phyloP scores from a whole-genome alignment of 2,113 vertebrate species.

The Spilogale gracilis region DNA sequence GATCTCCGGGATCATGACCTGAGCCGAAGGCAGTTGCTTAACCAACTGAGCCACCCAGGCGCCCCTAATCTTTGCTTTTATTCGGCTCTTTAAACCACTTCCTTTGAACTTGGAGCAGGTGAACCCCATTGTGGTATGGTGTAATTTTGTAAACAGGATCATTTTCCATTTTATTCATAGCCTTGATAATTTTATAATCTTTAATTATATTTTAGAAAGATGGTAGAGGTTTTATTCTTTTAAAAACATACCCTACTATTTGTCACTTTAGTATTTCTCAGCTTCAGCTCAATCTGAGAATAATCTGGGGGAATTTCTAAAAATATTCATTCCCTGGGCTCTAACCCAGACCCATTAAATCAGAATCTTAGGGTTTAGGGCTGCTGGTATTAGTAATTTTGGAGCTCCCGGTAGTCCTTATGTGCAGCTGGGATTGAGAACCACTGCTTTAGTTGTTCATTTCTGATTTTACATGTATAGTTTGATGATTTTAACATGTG shows the following conservation, averaged over 20 bases:
- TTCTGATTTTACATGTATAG: background rate
- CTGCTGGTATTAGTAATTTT: background rate
- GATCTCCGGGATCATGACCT: too few relatives aligned
- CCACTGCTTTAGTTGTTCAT: background rate
- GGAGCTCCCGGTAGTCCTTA: background rate
- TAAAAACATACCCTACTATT: constrained; percentile 32
- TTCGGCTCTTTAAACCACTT: constrained; percentile 15
- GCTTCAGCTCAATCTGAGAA: background rate
- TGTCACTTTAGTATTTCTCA: constrained; percentile 53
- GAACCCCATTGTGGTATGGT: background rate
- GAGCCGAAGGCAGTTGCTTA: too few relatives aligned
- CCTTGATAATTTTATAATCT: constrained; percentile 52
- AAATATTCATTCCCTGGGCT: background rate
- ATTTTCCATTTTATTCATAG: constrained; percentile 46
- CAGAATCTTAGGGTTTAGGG: constrained; percentile 4
- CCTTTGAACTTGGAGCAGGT: constrained; percentile 42
- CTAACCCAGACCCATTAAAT: constrained; percentile 32
- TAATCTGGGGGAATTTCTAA: constrained; percentile 37
- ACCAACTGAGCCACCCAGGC: too few relatives aligned
- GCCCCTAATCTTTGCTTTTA: background rate
- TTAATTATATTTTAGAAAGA: constrained; percentile 33
- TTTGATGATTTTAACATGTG: constrained; percentile 25
- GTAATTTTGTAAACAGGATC: constrained; percentile 54
- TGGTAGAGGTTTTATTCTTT: constrained; percentile 55
- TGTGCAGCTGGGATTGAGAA: background rate